phyloP scores from a whole-genome alignment of 2,888 invertebrate species.

The Gonocerus acuteangulatus region DNA sequence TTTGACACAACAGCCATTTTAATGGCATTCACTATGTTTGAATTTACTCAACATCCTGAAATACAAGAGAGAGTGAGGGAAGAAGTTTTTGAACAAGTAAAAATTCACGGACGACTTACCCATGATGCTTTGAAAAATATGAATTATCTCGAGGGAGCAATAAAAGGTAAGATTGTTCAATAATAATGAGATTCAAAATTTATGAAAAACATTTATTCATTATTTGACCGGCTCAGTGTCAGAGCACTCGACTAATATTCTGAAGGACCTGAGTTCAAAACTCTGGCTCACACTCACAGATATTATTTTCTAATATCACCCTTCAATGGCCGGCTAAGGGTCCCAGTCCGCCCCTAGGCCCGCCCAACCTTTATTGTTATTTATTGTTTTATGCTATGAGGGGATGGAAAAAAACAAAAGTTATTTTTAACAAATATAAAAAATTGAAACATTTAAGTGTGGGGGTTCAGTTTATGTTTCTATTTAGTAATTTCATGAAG shows the following conservation, averaged over 20 bases:
- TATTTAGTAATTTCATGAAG: too few relatives aligned
- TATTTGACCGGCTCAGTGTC: neutral
- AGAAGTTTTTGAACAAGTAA: slow-evolving; percentile 46
- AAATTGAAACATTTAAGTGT: too few relatives aligned
- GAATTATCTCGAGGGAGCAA: slow-evolving; percentile 50
- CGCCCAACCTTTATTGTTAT: too few relatives aligned
- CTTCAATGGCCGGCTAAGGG: too few relatives aligned
- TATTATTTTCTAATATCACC: neutral
- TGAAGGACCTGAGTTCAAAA: too few relatives aligned
- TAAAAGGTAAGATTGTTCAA: slow-evolving; percentile 46
- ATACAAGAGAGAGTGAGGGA: slow-evolving; percentile 47
- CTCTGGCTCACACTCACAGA: too few relatives aligned
- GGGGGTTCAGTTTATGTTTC: too few relatives aligned
- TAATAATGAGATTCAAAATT: neutral
- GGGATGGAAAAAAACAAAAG: too few relatives aligned
- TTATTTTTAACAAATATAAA: too few relatives aligned
- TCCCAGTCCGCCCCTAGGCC: too few relatives aligned
- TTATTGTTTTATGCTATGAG: too few relatives aligned
- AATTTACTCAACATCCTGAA: slow-evolving; percentile 48
- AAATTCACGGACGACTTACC: slow-evolving; percentile 45
- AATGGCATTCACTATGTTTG: slow-evolving; percentile 50
- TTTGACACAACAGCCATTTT: slow-evolving; percentile 57
- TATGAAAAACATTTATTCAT: neutral
- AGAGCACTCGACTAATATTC: too few relatives aligned
- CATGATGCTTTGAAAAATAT: slow-evolving; percentile 52